Conservation (phyloP, 2,888 invertebrate species). For the Drosophila prolongata region DNA sequence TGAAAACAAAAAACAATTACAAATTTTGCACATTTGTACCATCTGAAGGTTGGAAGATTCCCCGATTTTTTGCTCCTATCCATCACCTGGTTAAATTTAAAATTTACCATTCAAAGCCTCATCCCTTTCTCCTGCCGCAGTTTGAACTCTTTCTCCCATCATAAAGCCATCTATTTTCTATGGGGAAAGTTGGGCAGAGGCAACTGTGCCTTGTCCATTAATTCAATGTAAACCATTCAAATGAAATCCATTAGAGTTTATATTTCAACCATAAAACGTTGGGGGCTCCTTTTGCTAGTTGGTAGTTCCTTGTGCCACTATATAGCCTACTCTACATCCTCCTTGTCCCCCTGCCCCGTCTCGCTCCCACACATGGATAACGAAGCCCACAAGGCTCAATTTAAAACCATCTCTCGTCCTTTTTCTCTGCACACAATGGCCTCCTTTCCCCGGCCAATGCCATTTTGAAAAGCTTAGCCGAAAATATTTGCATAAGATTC, state of each 20-base stretch:
- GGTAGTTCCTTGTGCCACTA: neutral
- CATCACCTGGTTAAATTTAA: constrained; percentile 22
- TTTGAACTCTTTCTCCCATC: neutral
- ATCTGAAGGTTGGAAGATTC: neutral
- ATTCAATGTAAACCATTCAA: constrained; percentile 63
- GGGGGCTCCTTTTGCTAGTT: constrained; percentile 10
- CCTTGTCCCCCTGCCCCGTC: neutral
- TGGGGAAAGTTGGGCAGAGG: constrained; percentile 14
- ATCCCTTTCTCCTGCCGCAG: neutral
- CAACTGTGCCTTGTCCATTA: constrained; percentile 46
- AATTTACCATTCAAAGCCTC: constrained; percentile 3
- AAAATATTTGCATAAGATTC: constrained; percentile 78
- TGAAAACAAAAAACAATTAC: constrained; percentile 38
- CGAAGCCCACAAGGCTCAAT: constrained; percentile 61
- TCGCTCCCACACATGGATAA: constrained; percentile 23
- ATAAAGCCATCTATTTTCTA: neutral
- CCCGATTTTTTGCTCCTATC: constrained; percentile 5
- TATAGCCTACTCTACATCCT: neutral
- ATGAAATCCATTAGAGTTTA: constrained; percentile 74
- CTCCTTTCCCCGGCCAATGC: constrained; percentile 33
- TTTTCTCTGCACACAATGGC: constrained; percentile 32
- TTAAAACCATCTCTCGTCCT: constrained; percentile 44
- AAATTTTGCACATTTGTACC: constrained; percentile 1
- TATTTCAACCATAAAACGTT: constrained; percentile 66
- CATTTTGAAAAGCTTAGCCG: constrained; percentile 70